Evolutionary conservation across 2,113 vertebrate species (phyloP), one percentile per base, ranked within the genome.

Genomic region (Eupsittula cactorum): DNA sequence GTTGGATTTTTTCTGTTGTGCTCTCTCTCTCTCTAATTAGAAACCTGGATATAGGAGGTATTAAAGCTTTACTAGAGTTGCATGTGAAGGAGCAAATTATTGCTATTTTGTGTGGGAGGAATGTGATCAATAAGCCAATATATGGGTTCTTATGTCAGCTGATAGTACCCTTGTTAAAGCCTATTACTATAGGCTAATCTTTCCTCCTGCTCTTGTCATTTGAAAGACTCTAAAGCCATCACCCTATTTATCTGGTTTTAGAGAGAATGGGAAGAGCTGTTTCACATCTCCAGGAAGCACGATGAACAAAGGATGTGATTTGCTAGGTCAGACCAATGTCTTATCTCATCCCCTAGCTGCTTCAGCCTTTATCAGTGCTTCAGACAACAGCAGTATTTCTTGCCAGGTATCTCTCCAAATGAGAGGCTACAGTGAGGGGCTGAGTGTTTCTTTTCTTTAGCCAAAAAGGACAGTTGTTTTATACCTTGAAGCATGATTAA

Each of bases 191-290:
- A 75, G 83, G 39, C 52, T 52, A 91, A 83, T n/a, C 74, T 84
- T 92, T 95, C 83, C 81, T 95, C 89, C 77, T 82, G 83, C 28
- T 95, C 74, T 68, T 91, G 76, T 86, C 80, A 37, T 73, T 95
- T 88, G 76, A 84, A 93, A 91, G 95, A 78, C 91, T 91, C 74
- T 89, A 82, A 96, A 89, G 52, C 44, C 62, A 76, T 89, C 77
- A 60, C 55, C 81, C 44, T 87, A 39, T 82, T 82, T 82, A 92
- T 79, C 47, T 71, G 70, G 39, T 52, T 82, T 94, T 88, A 81
- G 86, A 91, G 80, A 84, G 94, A 92, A 95, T 93, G 42, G 64
- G 83, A 96, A 94, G 89, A 84, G 77, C 68, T 86, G 37, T 89
- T 95, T 82, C 77, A 92, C 93, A 96, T 94, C 81, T 91, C 52